Base-by-base conservation (phyloP, 2,113 vertebrate species). In the Antechinus stuartii region DNA sequence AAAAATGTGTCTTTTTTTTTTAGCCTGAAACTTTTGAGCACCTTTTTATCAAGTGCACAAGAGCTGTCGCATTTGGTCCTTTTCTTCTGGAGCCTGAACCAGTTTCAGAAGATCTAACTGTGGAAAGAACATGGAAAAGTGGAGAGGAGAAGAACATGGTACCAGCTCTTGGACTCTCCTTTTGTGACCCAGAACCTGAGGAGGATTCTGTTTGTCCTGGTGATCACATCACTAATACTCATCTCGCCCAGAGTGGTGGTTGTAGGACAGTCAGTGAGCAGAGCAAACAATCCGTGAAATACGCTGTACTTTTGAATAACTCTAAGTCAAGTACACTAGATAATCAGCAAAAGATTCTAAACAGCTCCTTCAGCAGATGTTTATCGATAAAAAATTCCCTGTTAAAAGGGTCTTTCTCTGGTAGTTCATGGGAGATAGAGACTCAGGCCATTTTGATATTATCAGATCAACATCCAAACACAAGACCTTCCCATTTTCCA, bases 21-120 rank as follows among this genome's bases (percentile, higher is more conserved):
- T 98, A 99, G 99, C 98, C 98, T 94, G 99, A 99, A 97, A 98
- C 98, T 16, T 99, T 99, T 95, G 99, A 99, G 95, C 99, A 99
- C 93, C 98, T 99, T 95, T 99, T 99, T 96, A 96, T 98, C 98
- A 98, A 98, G 96, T 98, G 98, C 50, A 97, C 98, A 0, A 98
- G 99, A 90, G 98, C 98, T 12, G 96, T 98, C 56, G 96, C 98
- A 12, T 98, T 98, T 94, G 99, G 99, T 97, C 99, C 99, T 0
- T 98, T 99, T 92, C 99, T 99, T 94, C 97, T 99, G 95, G 99
- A 99, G 42, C 96, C 98, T 46, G 99, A 99, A 98, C 97, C 98
- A 35, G 98, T 99, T 97, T 99, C 99, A 94, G 98, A 99, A 95
- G 99, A 99, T 25, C 98, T 99, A 98, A 98, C 98, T 27, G 92